Percentiles rank a stretch among this genome's conserved stretches.
These are phyloP conservation scores for Spialia ferax DNA, from an alignment of 2,888 invertebrate genomes.

Conservation along the genomic window DNA sequence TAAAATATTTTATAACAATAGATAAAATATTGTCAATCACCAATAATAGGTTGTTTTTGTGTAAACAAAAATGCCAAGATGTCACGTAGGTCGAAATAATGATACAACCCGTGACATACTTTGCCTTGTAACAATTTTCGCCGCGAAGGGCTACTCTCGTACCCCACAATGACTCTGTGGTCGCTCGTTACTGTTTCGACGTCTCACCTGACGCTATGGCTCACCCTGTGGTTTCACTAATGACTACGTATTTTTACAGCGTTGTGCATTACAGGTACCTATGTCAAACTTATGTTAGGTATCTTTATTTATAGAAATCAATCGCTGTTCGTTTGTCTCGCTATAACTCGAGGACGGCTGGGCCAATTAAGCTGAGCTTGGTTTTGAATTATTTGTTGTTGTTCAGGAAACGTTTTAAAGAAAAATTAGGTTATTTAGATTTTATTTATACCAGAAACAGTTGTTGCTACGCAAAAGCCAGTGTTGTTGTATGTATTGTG, in stretches of 20 bases:
- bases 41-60: slow-evolving; percentile 25
- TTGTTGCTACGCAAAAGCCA: slow-evolving; percentile 56
- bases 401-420: too few species aligned
- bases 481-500: slow-evolving; percentile 61
- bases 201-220: slow-evolving; percentile 63
- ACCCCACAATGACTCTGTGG: slow-evolving; percentile 74
- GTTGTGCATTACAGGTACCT: slow-evolving; percentile 25
- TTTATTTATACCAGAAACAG: slow-evolving; percentile 18
- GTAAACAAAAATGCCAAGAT: slow-evolving; percentile 27
- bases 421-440: neutral
- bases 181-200: slow-evolving; percentile 82
- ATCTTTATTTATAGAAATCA: too few species aligned
- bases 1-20: neutral
- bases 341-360: too few species aligned
- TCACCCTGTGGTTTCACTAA: slow-evolving; percentile 72
- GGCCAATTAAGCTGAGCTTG: too few species aligned
- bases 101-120: slow-evolving; percentile 75
- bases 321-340: too few species aligned
- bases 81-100: slow-evolving; percentile 65
- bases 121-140: slow-evolving; percentile 80
- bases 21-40: slow-evolving; percentile 8
- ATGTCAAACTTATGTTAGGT: too few species aligned
- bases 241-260: slow-evolving; percentile 63
- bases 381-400: too few species aligned
- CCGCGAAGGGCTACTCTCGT: slow-evolving; percentile 75